phyloP scores from a whole-genome alignment of 2,797 vertebrate species.

The Poeciliopsis gracilis region DNA sequence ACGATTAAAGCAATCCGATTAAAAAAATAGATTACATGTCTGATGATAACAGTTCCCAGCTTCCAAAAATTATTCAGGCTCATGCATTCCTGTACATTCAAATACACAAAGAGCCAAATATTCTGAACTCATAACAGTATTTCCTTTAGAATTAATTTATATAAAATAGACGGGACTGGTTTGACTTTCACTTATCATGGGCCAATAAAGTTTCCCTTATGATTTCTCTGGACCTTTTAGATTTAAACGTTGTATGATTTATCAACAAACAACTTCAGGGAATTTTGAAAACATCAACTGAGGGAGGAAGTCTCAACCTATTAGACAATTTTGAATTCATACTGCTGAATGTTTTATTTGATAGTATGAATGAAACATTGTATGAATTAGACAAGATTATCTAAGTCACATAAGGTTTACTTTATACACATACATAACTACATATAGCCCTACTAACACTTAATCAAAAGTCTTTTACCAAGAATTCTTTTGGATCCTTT shows the following conservation, averaged over 20 bases:
- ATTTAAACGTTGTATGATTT: background rate
- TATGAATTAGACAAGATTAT: background rate
- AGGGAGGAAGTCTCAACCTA: background rate
- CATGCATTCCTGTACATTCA: constrained; percentile 4
- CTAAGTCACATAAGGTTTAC: background rate
- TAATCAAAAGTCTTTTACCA: background rate
- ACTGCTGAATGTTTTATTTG: too few relatives aligned
- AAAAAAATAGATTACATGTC: constrained; percentile 56
- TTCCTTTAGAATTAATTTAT: background rate
- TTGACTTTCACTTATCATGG: background rate
- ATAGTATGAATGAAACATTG: too few relatives aligned
- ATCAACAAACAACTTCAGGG: background rate
- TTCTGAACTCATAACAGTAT: background rate
- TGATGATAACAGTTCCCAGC: constrained; percentile 48
- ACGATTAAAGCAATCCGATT: constrained; percentile 61
- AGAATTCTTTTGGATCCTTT: background rate
- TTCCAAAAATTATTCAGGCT: constrained; percentile 10
- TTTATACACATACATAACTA: background rate
- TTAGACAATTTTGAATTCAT: background rate
- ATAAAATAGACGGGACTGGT: background rate
- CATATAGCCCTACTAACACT: background rate
- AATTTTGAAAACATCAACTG: background rate
- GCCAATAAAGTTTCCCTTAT: background rate
- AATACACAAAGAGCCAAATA: background rate
- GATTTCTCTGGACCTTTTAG: background rate